Evolutionary conservation across 2,888 invertebrate genomes (phyloP).

Genomic region (Tenthredo livida): DNA sequence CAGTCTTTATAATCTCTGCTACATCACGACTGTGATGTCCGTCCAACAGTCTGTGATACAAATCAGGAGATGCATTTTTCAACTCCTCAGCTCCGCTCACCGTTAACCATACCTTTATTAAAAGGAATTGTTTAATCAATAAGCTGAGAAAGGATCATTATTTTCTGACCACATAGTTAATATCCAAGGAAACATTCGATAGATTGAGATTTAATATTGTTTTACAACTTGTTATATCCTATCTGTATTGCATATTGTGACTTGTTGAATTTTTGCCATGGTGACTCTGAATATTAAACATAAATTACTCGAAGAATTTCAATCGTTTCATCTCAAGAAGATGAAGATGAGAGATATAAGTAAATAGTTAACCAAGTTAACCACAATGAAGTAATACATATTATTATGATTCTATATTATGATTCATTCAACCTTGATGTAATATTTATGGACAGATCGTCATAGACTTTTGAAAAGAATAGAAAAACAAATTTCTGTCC

Average conservation of each 20-base stretch:
- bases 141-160: background rate
- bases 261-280: background rate
- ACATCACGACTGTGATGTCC: conserved; percentile 86
- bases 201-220: conserved; percentile 22
- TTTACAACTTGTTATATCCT: conserved; percentile 7
- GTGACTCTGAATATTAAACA: background rate
- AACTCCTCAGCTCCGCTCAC: conserved; percentile 89
- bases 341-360: no score
- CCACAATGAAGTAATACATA: background rate
- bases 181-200: conserved; percentile 63
- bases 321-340: background rate
- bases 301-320: background rate
- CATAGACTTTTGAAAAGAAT: no score
- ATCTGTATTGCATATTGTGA: background rate
- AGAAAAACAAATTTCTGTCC: background rate
- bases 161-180: background rate
- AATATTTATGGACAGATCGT: no score
- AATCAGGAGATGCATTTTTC: conserved; percentile 83
- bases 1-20: conserved; percentile 91
- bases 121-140: conserved; percentile 77
- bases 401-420: no score
- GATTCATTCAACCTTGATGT: conserved; percentile 7
- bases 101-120: conserved; percentile 87
- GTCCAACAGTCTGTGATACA: conserved; percentile 85
- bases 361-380: background rate